phyloP scores from a whole-genome alignment of 2,113 vertebrate species.

The Uria lomvia region DNA sequence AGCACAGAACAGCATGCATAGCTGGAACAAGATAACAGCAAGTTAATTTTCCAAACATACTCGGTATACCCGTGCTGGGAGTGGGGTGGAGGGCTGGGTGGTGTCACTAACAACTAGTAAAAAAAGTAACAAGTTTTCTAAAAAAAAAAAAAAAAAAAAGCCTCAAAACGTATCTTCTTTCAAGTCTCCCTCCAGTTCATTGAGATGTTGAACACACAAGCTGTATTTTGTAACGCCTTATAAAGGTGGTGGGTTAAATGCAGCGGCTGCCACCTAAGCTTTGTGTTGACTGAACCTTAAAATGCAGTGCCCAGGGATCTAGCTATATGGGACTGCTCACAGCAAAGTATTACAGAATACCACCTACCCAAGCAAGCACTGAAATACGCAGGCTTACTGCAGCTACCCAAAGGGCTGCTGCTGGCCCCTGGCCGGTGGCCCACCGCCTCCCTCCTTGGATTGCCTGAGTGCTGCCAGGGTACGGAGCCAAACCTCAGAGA shows the following conservation, averaged over 20 bases:
- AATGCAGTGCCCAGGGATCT: background rate
- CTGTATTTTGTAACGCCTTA: background rate
- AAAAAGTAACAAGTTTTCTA: background rate
- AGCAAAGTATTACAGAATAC: background rate
- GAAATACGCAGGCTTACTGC: background rate
- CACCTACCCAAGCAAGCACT: background rate
- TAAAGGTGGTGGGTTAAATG: background rate
- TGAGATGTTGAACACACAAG: background rate
- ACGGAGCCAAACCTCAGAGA: background rate
- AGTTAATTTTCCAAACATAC: background rate
- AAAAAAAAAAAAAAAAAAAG: background rate
- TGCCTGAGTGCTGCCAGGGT: rapidly evolving
- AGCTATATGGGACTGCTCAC: background rate
- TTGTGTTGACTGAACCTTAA: background rate
- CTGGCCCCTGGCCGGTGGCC: background rate
- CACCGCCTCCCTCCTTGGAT: background rate
- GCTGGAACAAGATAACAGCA: rapidly evolving
- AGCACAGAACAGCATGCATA: background rate
- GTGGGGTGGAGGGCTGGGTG: rapidly evolving
- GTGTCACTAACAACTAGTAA: background rate
- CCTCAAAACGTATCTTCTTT: background rate
- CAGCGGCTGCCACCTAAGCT: background rate
- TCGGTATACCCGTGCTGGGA: too few relatives aligned
- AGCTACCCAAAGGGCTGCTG: background rate
- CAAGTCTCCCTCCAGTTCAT: rapidly evolving